Base-by-base conservation (phyloP, 2,888 invertebrate species). In the Luperina nickerlii region DNA sequence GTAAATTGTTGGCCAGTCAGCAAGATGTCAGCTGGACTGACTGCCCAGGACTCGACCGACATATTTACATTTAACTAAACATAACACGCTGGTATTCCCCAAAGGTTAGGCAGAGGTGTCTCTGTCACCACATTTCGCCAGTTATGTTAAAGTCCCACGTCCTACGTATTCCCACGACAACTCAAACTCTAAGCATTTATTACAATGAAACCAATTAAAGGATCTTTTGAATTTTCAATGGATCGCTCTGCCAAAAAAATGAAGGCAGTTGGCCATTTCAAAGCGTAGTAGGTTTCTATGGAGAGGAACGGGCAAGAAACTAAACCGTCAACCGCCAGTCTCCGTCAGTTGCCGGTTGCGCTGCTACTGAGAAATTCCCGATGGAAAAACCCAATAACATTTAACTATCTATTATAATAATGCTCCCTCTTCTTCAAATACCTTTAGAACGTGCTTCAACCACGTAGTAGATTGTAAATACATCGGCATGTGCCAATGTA, bases 401-500 rank as follows among this genome's bases (percentile, higher is more conserved):
- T 42, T 20, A 63, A 32, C 8, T 45, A 27, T 54, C 9, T 7
- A 5, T 18, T 51, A 54, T 11, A 72, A 54, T 66, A 79, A 32
- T 20, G 24, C 27, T 48, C 18, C n/a, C 20, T 9, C 13, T 1
- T 15, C 45, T 4, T 67, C 8, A 38, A 62, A 65, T 74, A 77
- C 51, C 4, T 71, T 67, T 68, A 62, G 45, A 57, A 20, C 62
- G 48, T 78, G 24, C n/a, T 66, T 67, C 38, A 11, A 60, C n/a
- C 38, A 38, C 27, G 6, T 38, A 65, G 32, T 78, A 72, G 62
- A 73, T 66, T 54, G 67, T 73, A 42, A 63, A 42, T 71, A 71
- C 69, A 57, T 74, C 38, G 54, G 42, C 62, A 78, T 76, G 70
- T 68, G 57, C 42, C 70, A 57, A 67, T 65, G 81, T 74, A 75